Evolutionary conservation across 2,888 invertebrate species (phyloP).

Genomic region (Bruchidius siliquastri): DNA sequence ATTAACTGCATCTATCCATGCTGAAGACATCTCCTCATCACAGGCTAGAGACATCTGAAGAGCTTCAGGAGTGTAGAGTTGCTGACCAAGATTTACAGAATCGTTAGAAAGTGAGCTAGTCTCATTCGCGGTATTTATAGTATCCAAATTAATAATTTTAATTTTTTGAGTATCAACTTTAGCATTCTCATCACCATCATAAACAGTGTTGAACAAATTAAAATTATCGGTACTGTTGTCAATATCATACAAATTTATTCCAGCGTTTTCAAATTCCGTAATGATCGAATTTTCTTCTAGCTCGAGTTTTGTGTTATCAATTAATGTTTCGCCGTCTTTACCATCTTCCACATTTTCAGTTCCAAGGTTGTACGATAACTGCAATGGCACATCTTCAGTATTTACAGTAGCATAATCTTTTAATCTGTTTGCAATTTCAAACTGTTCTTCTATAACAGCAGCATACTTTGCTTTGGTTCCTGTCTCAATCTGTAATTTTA

Average conservation of each 20-base stretch:
- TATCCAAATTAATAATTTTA: conserved; percentile 33
- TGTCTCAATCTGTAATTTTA: conserved; percentile 10
- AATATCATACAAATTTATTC: conserved; percentile 40
- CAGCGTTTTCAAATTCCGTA: conserved; percentile 45
- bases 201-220: conserved; percentile 7
- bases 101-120: conserved; percentile 3
- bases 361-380: conserved; percentile 45
- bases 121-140: conserved; percentile 15
- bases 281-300: conserved; percentile 45
- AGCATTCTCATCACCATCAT: conserved; percentile 12
- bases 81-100: conserved; percentile 33
- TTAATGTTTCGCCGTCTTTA: conserved; percentile 40
- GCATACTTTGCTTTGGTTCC: conserved; percentile 35
- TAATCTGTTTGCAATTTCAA: conserved; percentile 43
- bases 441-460: conserved; percentile 39
- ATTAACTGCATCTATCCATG: conserved; percentile 71
- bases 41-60: conserved; percentile 69
- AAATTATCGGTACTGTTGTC: conserved; percentile 14
- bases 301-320: conserved; percentile 40
- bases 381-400: conserved; percentile 44
- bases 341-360: conserved; percentile 44
- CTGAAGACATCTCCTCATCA: conserved; percentile 69
- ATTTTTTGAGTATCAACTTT: conserved; percentile 30
- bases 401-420: conserved; percentile 47
- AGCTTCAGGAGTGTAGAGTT: conserved; percentile 53